phyloP scores from a whole-genome alignment of 1,140 invertebrate species.

The Aphelenchoides avenae region DNA sequence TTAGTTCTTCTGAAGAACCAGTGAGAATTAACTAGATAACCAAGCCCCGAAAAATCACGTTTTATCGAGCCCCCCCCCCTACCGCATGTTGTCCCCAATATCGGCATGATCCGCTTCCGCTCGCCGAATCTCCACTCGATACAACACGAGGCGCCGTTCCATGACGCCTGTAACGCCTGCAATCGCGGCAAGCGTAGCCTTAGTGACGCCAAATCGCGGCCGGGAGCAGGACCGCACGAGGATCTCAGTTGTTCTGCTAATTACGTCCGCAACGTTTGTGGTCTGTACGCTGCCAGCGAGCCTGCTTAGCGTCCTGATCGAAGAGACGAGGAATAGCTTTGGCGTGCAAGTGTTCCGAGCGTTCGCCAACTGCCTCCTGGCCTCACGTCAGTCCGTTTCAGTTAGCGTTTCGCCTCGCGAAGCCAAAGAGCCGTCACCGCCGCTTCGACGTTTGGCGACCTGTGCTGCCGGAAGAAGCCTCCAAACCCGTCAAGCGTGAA shows the following conservation, averaged over 20 bases:
- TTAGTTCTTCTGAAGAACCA: no score
- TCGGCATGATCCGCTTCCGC: conserved; percentile 43
- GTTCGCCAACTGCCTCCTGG: conserved; percentile 52
- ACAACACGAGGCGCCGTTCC: conserved; percentile 28
- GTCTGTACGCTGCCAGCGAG: conserved; percentile 49
- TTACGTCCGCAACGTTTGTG: conserved; percentile 53
- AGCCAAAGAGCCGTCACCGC: no score
- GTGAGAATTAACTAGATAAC: no score
- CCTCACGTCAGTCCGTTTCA: conserved; percentile 49
- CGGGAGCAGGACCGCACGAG: conserved; percentile 38
- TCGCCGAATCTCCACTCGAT: conserved; percentile 28
- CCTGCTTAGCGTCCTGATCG: conserved; percentile 32
- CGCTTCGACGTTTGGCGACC: no score
- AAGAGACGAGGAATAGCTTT: conserved; percentile 18
- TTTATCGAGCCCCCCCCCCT: no score
- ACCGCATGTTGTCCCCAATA: conserved; percentile 48
- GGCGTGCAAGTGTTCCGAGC: conserved; percentile 52
- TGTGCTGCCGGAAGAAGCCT: no score
- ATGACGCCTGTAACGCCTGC: conserved; percentile 12
- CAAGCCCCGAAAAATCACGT: no score
- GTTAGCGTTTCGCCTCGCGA: no score
- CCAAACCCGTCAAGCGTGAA: no score
- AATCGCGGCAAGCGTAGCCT: conserved; percentile 3
- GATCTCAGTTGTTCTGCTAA: conserved; percentile 45
- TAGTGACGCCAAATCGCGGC: no score